Conservation (phyloP, 2,113 vertebrate species). For the Paraplagusia blochii region DNA sequence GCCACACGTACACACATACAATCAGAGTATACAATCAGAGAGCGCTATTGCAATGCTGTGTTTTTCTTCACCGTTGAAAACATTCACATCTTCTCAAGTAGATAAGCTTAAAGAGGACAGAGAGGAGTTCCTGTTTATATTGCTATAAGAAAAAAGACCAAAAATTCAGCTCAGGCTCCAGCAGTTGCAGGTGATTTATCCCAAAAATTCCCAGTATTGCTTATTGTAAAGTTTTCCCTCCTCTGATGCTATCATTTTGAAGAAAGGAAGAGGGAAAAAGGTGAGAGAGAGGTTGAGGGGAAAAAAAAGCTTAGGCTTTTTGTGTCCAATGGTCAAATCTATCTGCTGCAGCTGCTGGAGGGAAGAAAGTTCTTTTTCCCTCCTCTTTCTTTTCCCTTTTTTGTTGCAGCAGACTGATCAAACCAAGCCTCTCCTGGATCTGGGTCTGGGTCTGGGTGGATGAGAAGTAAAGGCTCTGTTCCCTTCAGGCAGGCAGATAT, state of each 20-base stretch:
- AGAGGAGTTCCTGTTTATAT: slow-evolving; percentile 74
- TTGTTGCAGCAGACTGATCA: slow-evolving; percentile 9
- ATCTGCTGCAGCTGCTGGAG: not conserved
- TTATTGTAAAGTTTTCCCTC: slow-evolving; percentile 58
- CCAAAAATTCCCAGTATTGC: slow-evolving; percentile 72
- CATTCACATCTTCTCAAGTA: slow-evolving; percentile 79
- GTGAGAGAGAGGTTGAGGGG: slow-evolving; percentile 34
- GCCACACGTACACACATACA: slow-evolving; percentile 70
- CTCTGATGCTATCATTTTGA: slow-evolving; percentile 44
- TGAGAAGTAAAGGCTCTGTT: slow-evolving; percentile 9
- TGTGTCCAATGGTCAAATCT: slow-evolving; percentile 23
- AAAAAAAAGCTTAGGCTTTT: slow-evolving; percentile 16
- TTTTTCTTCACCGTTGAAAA: slow-evolving; percentile 66
- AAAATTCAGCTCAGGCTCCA: slow-evolving; percentile 45
- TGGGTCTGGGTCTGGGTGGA: slow-evolving; percentile 27
- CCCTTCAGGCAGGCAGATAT: slow-evolving; percentile 44
- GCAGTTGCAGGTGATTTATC: slow-evolving; percentile 47
- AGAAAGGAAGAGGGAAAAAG: slow-evolving; percentile 19
- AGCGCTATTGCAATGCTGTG: slow-evolving; percentile 77
- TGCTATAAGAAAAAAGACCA: slow-evolving; percentile 73
- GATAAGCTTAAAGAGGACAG: slow-evolving; percentile 56
- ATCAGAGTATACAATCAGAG: slow-evolving; percentile 77
- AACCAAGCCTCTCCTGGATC: slow-evolving; percentile 28
- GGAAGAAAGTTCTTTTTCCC: slow-evolving; percentile 1
- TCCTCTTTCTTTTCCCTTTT: not conserved